Evolutionary conservation across 2,888 invertebrate species (phyloP).

Genomic region (Ichneumoninae sp.): DNA sequence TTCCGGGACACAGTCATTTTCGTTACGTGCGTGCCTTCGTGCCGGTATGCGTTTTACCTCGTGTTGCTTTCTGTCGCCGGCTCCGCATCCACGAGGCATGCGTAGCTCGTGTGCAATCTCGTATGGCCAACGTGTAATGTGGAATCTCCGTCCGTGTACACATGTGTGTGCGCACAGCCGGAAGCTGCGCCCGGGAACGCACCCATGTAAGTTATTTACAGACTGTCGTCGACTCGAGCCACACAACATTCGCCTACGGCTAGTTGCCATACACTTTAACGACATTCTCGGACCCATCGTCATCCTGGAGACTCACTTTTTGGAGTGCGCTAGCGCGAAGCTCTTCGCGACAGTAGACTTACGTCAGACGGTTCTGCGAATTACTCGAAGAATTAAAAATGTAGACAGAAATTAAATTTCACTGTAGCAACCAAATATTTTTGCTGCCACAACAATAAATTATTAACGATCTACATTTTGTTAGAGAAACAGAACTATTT

Average conservation of each 20-base stretch:
- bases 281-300: constrained; percentile 31
- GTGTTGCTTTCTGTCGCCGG: constrained; percentile 21
- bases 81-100: not conserved
- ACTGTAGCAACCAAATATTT: not conserved
- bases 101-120: constrained; percentile 6
- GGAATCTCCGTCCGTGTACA: constrained; percentile 1
- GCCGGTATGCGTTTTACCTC: constrained; percentile 35
- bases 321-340: not conserved
- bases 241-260: constrained; percentile 25
- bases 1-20: constrained; percentile 47
- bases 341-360: not conserved
- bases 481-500: no score
- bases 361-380: not conserved
- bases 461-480: no score
- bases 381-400: not conserved
- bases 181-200: not conserved
- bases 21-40: constrained; percentile 25
- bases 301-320: constrained; percentile 18
- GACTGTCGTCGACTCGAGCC: constrained; percentile 34
- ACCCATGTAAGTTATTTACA: constrained; percentile 43
- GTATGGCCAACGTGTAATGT: constrained; percentile 10
- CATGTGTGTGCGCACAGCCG: not conserved
- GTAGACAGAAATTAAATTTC: not conserved
- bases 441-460: no score
- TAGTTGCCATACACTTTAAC: constrained; percentile 29